Evolutionary conservation across 2,888 invertebrate genomes (phyloP), one percentile per base, ranked within the genome.

Genomic region (Temnothorax rugatulus): DNA sequence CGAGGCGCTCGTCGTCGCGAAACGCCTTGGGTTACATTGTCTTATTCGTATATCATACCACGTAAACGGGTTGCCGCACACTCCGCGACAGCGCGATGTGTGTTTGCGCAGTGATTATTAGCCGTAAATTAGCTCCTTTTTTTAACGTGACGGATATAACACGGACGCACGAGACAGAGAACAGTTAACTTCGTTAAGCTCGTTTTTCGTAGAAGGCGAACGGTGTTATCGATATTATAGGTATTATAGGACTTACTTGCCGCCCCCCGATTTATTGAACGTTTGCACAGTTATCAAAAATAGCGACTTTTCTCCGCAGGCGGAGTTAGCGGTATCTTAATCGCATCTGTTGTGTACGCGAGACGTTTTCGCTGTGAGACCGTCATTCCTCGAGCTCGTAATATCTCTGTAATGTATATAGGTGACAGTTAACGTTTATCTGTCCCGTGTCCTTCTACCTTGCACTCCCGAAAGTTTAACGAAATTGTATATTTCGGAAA

Each of bases 401-500:
- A 38, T 54, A 75, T 54, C 64, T 64, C 21, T 4, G 9, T n/a
- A 44, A 57, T 18, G 71, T 47, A 69, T 18, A 57, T 47, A 71
- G 18, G 38, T 44, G 71, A 59, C 47, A 71, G 79, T 71, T 79
- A 79, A 79, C 79, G 71, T 79, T 79, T 50, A 25, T 79, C 79
- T 73, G 79, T 73, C 69, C 77, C 54, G 77, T 29, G 69, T 44
- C 59, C 47, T 73, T 79, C 47, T 59, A 59, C 44, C 41, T 77
- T 50, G 59, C 73, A 47, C 71, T 59, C 73, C 73, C 79, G 79
- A 71, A 59, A 59, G 18, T 73, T 71, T 71, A 59, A 79, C 15
- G 41, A 77, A 68, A 68, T 68, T 29, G 54, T 77, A 77, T 77
- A 77, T 77, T 68, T 77, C 76, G 54, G 68, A 54, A 77, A 77